Evolutionary conservation across 2,113 vertebrate genomes (phyloP).

Genomic region (Brachyhypopomus gauderio): DNA sequence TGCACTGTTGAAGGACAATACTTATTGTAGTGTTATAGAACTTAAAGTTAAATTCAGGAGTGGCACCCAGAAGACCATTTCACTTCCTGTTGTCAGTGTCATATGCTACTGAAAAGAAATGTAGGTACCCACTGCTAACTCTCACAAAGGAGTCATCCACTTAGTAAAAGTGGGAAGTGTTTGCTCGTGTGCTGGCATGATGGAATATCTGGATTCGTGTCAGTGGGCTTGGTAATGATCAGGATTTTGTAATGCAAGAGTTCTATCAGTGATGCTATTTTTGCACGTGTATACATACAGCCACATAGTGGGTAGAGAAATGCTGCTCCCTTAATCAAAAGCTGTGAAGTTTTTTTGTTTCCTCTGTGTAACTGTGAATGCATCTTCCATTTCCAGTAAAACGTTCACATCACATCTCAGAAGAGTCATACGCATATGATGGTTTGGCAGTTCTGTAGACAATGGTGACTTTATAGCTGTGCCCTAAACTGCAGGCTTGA

Average conservation of each 20-base stretch:
- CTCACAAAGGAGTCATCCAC: conserved; percentile 10
- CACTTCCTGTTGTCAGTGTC: not conserved
- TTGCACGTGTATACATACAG: not conserved
- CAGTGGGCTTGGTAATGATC: conserved; percentile 1
- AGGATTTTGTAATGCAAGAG: conserved; percentile 15
- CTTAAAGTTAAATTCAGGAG: too few relatives aligned
- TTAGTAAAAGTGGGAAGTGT: conserved; percentile 9
- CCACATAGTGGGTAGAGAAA: not conserved
- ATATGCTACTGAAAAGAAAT: not conserved
- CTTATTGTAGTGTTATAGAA: too few relatives aligned
- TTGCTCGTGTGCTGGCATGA: conserved; percentile 34
- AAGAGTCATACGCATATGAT: not conserved
- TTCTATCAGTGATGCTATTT: conserved; percentile 16
- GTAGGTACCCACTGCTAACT: not conserved
- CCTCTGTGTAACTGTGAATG: not conserved
- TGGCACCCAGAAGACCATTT: not conserved
- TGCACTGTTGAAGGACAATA: too few relatives aligned
- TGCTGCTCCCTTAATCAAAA: not conserved
- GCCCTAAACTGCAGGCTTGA: conserved; percentile 28
- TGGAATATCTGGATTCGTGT: conserved; percentile 29
- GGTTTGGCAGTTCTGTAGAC: not conserved
- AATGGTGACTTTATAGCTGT: not conserved
- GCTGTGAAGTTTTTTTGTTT: not conserved
- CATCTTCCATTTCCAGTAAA: not conserved
- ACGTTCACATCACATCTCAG: not conserved